Evolutionary conservation across 2,888 invertebrate genomes (phyloP), one percentile per base, ranked within the genome.

Genomic region (Melanotus villosus): DNA sequence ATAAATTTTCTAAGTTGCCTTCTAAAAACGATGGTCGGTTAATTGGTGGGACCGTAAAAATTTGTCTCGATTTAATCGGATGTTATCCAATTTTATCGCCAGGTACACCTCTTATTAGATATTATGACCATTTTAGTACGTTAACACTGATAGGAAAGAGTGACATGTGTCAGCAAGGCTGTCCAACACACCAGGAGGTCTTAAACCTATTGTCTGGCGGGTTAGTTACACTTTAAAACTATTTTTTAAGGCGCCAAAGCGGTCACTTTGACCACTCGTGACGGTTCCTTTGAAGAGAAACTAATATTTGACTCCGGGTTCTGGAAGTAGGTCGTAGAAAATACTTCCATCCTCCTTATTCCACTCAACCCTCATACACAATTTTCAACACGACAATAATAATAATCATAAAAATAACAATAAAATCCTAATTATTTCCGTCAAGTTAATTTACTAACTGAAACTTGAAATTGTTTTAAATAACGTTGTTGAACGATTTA

Each of bases 211-310:
- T 73, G 72, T 74, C 71, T 72, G 65, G 58, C 54, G 67, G 70
- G 60, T 72, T 70, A 64, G 74, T 72, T 72, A 65, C 73, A 65
- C 68, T 65, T 68, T 70, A 71, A 74, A 75, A 72, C 70, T 71
- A 73, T 71, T 75, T 73, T 73, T 73, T 65, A 72, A 77, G 77
- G 77, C 77, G 77, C 77, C 77, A 74, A 73, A 64, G 76, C 74
- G 73, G 76, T 60, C 59, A 58, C 73, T 73, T 74, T 76, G 73
- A 73, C 66, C 66, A 62, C 62, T 62, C 43, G 30, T 57, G 63
- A 70, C 66, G 70, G 70, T 34, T 54, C 63, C 70, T 70, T 70
- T 70, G 66, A 67, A 41, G 32, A 58, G 62, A 69, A 69, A 69
- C 69, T 69, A 69, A 69, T 69, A 69, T 69, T 69, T 69, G 65